phyloP scores from a whole-genome alignment of 2,888 invertebrate genomes.

The Drosophila pseudotakahashii region DNA sequence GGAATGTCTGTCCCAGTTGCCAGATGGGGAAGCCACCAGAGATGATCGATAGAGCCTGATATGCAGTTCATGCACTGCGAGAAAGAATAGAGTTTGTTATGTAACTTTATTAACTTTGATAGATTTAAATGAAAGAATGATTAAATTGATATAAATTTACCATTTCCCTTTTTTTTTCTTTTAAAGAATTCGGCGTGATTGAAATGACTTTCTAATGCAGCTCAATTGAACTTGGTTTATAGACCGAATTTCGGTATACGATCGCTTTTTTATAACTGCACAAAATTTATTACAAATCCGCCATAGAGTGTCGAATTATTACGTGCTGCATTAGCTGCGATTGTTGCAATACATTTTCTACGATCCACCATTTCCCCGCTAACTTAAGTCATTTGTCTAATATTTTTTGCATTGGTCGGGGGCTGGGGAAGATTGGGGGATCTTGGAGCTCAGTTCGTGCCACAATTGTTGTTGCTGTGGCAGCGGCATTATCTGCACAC shows the following conservation, averaged over 20 bases:
- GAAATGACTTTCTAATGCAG: constrained; percentile 2
- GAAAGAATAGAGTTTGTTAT: background rate
- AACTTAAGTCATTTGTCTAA: constrained; percentile 41
- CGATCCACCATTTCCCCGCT: constrained; percentile 31
- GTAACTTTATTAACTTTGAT: too few species aligned
- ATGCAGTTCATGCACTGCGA: constrained; percentile 15
- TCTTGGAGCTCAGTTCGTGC: constrained; percentile 32
- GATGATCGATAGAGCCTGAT: constrained; percentile 25
- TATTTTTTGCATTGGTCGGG: constrained; percentile 2
- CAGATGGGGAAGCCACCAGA: constrained; percentile 15
- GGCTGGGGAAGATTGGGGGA: constrained; percentile 1
- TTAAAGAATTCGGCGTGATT: background rate
- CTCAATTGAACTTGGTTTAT: constrained; percentile 14
- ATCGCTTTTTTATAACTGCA: constrained; percentile 18
- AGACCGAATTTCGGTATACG: background rate
- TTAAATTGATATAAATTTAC: too few species aligned
- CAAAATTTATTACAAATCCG: constrained; percentile 18
- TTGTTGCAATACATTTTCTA: constrained; percentile 40
- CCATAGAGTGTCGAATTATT: constrained; percentile 38
- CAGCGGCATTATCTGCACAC: constrained; percentile 47
- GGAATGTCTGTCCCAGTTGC: constrained; percentile 34
- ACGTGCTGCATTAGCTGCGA: constrained; percentile 40
- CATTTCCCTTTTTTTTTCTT: background rate
- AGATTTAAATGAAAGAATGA: too few species aligned
- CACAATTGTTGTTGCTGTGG: constrained; percentile 22